Evolutionary conservation across 1,140 invertebrate genomes (phyloP).

Genomic region (Drosophila mauritiana): DNA sequence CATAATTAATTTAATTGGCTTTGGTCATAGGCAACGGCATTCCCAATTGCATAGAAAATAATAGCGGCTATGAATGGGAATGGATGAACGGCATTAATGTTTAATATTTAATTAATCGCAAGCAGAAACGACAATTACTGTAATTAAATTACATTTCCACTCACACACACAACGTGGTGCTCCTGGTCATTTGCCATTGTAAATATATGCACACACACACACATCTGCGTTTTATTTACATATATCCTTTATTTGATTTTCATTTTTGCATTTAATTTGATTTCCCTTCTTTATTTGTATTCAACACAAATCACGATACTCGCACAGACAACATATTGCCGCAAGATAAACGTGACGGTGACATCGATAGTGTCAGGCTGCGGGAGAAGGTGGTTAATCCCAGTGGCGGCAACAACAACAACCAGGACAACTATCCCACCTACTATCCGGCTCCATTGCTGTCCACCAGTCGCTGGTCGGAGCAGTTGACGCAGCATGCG

Average conservation of each 20-base stretch:
- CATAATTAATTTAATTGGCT: constrained; percentile 78
- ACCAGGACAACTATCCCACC: constrained; percentile 55
- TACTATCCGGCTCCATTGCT: constrained; percentile 54
- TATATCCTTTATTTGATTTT: constrained; percentile 54
- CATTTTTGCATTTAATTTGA: constrained; percentile 48
- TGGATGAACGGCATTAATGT: constrained; percentile 38
- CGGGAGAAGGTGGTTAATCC: constrained; percentile 45
- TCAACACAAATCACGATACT: constrained; percentile 5
- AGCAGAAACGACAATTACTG: constrained; percentile 20
- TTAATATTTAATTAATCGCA: constrained; percentile 77
- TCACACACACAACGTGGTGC: constrained; percentile 27
- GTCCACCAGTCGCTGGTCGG: constrained; percentile 71
- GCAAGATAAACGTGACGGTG: constrained; percentile 28
- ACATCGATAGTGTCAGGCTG: constrained; percentile 51
- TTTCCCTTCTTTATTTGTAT: constrained; percentile 49
- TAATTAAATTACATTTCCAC: constrained; percentile 49
- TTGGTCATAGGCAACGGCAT: constrained; percentile 51
- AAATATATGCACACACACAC: constrained; percentile 44
- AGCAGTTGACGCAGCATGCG: constrained; percentile 72
- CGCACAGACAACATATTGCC: constrained; percentile 65
- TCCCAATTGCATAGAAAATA: constrained; percentile 41
- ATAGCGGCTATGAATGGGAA: constrained; percentile 29
- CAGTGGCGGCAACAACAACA: constrained; percentile 41
- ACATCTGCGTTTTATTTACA: constrained; percentile 33
- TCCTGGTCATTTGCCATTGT: constrained; percentile 63